phyloP scores from a whole-genome alignment of 2,113 vertebrate species.

The Cebus imitator region DNA sequence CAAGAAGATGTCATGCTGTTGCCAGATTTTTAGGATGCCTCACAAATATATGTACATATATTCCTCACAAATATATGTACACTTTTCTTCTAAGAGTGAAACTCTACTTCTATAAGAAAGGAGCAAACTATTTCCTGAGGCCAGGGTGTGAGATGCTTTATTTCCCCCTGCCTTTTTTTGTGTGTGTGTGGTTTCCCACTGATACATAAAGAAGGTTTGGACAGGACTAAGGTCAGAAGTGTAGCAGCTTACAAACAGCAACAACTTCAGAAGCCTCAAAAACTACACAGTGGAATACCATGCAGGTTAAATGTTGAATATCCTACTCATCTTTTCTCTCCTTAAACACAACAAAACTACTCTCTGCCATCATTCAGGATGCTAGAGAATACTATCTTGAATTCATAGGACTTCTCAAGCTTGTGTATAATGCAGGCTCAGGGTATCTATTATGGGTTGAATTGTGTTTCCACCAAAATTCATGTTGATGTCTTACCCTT shows the following conservation, averaged over 20 bases:
- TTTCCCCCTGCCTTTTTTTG: neutral
- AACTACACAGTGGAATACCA: neutral
- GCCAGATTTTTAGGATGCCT: neutral
- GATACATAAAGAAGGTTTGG: neutral
- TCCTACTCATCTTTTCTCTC: neutral
- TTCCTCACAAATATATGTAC: neutral
- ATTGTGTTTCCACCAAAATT: neutral
- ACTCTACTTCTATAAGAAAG: neutral
- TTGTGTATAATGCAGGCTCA: neutral
- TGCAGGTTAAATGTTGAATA: neutral
- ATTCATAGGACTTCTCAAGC: neutral
- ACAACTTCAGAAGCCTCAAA: neutral
- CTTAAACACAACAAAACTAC: neutral
- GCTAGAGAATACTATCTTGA: neutral
- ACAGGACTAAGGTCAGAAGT: neutral
- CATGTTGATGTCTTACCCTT: neutral
- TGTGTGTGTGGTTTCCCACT: neutral
- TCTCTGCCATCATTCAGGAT: neutral
- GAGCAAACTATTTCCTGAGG: neutral
- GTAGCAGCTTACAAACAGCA: neutral
- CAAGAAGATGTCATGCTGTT: neutral
- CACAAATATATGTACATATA: neutral
- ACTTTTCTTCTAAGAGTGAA: neutral
- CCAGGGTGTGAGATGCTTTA: neutral
- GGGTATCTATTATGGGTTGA: neutral